Evolutionary conservation across 2,797 vertebrate genomes (phyloP).

Genomic region (Graptemys geographica): DNA sequence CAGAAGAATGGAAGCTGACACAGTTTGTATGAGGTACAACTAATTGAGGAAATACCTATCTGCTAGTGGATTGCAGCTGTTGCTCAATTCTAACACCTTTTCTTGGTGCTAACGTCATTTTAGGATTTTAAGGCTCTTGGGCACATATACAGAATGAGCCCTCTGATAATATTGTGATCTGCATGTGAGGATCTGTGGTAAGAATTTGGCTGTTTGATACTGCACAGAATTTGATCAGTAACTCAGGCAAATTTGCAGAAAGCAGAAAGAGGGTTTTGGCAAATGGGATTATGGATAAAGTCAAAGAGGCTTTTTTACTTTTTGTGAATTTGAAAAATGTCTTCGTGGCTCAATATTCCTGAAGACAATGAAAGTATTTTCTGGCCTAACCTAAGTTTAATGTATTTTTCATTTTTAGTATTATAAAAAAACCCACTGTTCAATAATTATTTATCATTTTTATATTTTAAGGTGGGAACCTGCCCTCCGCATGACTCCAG

Average conservation of each 20-base stretch:
- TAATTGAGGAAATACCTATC: not conserved
- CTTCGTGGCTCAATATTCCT: not conserved
- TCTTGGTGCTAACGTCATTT: not conserved
- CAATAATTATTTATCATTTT: not conserved
- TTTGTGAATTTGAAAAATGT: not conserved
- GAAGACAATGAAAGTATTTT: not conserved
- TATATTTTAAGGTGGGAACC: conserved; percentile 88
- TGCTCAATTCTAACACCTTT: not conserved
- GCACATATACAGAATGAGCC: not conserved
- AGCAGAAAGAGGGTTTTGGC: not conserved
- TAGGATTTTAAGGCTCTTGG: not conserved
- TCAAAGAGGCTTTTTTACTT: not conserved
- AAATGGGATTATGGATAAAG: not conserved
- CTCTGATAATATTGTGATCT: not conserved
- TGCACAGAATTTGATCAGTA: not conserved
- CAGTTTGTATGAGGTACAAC: not conserved
- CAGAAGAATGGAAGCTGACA: not conserved
- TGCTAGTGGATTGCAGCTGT: not conserved
- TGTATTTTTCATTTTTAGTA: not conserved
- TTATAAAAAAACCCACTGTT: not conserved
- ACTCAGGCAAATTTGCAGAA: not conserved
- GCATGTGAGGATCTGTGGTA: not conserved
- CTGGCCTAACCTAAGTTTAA: conserved; percentile 12
- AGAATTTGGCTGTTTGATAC: not conserved
- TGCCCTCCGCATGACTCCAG: conserved; percentile 90